Conservation (phyloP, 2,888 invertebrate genomes). For the Tetranychus truncatus region DNA sequence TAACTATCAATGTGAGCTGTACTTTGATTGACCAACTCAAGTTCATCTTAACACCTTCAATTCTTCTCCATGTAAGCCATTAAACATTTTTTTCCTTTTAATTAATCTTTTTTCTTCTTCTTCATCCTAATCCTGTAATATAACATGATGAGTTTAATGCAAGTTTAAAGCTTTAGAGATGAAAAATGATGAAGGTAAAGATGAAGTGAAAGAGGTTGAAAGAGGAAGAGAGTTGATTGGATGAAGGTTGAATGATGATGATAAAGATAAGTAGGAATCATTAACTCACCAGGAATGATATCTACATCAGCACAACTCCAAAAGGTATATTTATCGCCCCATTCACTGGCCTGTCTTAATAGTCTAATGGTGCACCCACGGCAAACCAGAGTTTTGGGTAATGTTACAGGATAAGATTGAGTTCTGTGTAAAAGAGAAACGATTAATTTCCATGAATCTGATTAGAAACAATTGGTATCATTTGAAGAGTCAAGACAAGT, state of each 20-base stretch:
- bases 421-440: slow-evolving; percentile 43
- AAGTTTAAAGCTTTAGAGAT: background rate
- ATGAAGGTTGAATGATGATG: background rate
- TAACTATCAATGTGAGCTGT: too few species aligned
- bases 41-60: too few species aligned
- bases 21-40: too few species aligned
- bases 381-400: slow-evolving; percentile 66
- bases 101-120: too few species aligned
- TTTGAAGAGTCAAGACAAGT: too few species aligned
- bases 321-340: slow-evolving; percentile 65
- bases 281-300: slow-evolving; percentile 36
- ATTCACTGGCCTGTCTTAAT: slow-evolving; percentile 73
- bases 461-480: too few species aligned
- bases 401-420: slow-evolving; percentile 55
- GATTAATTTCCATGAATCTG: background rate
- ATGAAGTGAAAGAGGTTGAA: background rate
- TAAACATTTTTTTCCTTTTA: too few species aligned
- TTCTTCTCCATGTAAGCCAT: too few species aligned
- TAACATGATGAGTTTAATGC: too few species aligned
- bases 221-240: background rate
- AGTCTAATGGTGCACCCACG: slow-evolving; percentile 72
- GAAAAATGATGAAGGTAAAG: background rate
- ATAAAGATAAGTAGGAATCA: background rate
- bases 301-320: slow-evolving; percentile 93
- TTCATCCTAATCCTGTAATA: too few species aligned